Evolutionary conservation across 2,113 vertebrate genomes (phyloP).

Genomic region (Microtus montanus): DNA sequence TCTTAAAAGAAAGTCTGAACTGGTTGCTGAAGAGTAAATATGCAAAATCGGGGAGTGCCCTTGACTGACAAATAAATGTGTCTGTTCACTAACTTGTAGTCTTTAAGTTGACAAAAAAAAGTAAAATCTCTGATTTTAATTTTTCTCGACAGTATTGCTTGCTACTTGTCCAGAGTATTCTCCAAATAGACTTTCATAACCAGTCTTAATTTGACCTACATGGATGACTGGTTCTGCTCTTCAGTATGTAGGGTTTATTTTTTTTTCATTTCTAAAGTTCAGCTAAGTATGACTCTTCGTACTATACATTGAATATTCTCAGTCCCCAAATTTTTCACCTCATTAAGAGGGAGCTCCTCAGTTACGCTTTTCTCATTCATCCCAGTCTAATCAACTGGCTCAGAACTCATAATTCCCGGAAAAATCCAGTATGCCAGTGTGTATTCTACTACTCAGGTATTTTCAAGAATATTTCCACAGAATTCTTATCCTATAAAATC

Average conservation of each 20-base stretch:
- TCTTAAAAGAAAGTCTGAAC: neutral
- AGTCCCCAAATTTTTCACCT: neutral
- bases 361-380: neutral
- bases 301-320: neutral
- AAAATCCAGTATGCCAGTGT: neutral
- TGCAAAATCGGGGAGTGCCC: too few relatives aligned
- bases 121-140: too few relatives aligned
- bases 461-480: neutral
- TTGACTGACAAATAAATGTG: too few relatives aligned
- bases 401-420: too few relatives aligned
- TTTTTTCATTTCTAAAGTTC: neutral
- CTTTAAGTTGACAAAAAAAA: too few relatives aligned
- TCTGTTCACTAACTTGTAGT: too few relatives aligned
- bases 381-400: neutral
- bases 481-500: neutral
- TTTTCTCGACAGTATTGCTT: too few relatives aligned
- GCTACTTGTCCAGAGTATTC: neutral
- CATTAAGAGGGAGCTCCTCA: neutral
- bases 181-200: too few relatives aligned
- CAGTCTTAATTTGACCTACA: neutral
- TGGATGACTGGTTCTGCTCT: neutral
- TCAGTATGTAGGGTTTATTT: neutral
- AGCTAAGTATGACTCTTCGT: neutral
- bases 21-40: neutral
- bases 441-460: neutral